These are phyloP conservation scores for Meda fulgida DNA, from an alignment of 2,797 vertebrate species.

Conservation along the genomic window DNA sequence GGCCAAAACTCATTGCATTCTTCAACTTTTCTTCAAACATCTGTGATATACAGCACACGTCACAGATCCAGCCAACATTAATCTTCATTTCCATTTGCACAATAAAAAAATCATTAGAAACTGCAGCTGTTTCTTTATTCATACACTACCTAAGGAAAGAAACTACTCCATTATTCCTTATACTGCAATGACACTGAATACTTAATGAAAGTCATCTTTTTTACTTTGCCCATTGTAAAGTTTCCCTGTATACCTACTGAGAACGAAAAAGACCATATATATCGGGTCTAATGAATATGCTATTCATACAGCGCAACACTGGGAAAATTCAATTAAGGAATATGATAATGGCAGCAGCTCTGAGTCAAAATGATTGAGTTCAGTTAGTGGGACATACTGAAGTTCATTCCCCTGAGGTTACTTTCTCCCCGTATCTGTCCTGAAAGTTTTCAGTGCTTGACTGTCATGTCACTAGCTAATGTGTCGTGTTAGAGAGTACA, in stretches of 20 bases:
- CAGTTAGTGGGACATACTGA: conserved; percentile 17
- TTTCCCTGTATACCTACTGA: conserved; percentile 17
- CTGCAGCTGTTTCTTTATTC: conserved; percentile 18
- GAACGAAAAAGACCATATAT: conserved; percentile 27
- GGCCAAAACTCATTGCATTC: neutral
- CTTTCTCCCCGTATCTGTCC: neutral
- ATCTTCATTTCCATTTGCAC: conserved; percentile 49
- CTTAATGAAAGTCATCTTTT: conserved; percentile 39
- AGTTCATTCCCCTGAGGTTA: conserved; percentile 3
- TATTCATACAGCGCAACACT: conserved; percentile 41
- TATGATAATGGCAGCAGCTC: conserved; percentile 41
- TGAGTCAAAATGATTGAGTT: conserved; percentile 16
- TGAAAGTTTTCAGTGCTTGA: conserved; percentile 30
- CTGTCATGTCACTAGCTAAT: conserved; percentile 29
- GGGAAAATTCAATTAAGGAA: conserved; percentile 56
- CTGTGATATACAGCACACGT: neutral
- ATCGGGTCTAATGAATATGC: conserved; percentile 42
- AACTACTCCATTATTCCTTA: conserved; percentile 32
- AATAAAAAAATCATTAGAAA: conserved; percentile 31
- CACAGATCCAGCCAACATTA: conserved; percentile 34
- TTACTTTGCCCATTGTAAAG: conserved; percentile 40
- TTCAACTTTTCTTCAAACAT: neutral
- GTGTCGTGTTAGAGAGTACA: neutral
- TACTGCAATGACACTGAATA: conserved; percentile 31
- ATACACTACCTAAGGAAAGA: conserved; percentile 23